Base-by-base conservation (phyloP, 2,797 vertebrate species). In the Pangasius mekongensis region DNA sequence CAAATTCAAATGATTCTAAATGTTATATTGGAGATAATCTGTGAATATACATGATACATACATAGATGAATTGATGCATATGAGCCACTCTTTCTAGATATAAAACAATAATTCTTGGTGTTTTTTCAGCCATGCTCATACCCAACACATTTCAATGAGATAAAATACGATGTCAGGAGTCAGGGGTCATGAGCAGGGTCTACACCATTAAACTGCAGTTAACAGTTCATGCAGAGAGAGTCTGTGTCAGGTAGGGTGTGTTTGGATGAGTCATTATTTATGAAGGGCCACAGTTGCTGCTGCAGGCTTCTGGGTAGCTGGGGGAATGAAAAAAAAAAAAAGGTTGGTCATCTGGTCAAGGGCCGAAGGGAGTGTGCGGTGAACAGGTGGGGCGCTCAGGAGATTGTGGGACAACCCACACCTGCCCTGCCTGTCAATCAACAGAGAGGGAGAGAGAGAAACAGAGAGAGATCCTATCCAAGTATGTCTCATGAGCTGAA, bases 391-490 rank as follows among this genome's bases (percentile, higher is more conserved):
- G 90, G 85, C 90, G 83, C 87, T 87, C 83, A 85, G 78, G 87
- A 85, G 76, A 89, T 91, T 92, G 82, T 84, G 90, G 92, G 93
- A 88, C 92, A 92, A 94, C 88, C 91, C 93, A 95, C 96, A 96
- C 96, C 97, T 97, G 96, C 95, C 95, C 89, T 24, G 84, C 89
- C 95, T 96, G 96, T 97, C 95, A 95, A 92, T 97, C 97, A 97
- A 66, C 87, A 73, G 80, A 36, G 62, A 58, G 77, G 20, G 22
- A 83, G 67, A 47, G 62, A 86, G 43, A 86, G 27, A 80, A 3
- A 52, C 49, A 39, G 30, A 87, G 49, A 18, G 33, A 87, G 82
- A 71, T 43, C 30, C 80, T 64, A 18, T 83, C n/a, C n/a, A 73
- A 62, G 67, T 83, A 66, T 74, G 47, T 83, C 39, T 73, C 47